Evolutionary conservation across 2,113 vertebrate genomes (phyloP).

Genomic region (Dendropsophus ebraccatus): DNA sequence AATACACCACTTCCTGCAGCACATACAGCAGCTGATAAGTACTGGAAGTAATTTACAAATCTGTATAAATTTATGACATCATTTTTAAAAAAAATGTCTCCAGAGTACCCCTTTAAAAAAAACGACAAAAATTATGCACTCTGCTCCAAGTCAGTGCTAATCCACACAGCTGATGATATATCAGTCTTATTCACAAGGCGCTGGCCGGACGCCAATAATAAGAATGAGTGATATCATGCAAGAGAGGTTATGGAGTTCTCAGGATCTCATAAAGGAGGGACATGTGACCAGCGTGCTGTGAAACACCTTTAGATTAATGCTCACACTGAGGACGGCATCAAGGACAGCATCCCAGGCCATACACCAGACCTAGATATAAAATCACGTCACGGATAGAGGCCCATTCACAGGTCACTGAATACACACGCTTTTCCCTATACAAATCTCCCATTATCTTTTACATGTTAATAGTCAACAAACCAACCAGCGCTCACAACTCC

Average conservation of each 20-base stretch:
- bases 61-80: too few relatives aligned
- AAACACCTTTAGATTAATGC: neutral
- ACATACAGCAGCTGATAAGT: too few relatives aligned
- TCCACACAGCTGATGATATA: neutral
- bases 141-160: neutral
- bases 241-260: slow-evolving; percentile 22
- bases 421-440: too few relatives aligned
- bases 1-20: too few relatives aligned
- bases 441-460: neutral
- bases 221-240: slow-evolving; percentile 3
- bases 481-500: neutral
- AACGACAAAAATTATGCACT: neutral
- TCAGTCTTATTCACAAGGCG: neutral
- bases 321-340: slow-evolving; percentile 2
- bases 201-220: neutral
- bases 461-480: neutral
- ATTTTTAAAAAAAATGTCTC: too few relatives aligned
- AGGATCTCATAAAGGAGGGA: slow-evolving; percentile 5
- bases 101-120: too few relatives aligned
- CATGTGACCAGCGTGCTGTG: neutral
- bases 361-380: neutral
- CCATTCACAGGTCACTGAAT: neutral
- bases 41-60: too few relatives aligned
- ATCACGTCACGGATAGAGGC: neutral
- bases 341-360: neutral